A percentile compares a stretch with the other conserved stretches of the same genome.
These are phyloP conservation scores for Heliocidaris erythrogramma DNA, from an alignment of 35 echinoderm and acorn worm species.

Conservation along the genomic window DNA sequence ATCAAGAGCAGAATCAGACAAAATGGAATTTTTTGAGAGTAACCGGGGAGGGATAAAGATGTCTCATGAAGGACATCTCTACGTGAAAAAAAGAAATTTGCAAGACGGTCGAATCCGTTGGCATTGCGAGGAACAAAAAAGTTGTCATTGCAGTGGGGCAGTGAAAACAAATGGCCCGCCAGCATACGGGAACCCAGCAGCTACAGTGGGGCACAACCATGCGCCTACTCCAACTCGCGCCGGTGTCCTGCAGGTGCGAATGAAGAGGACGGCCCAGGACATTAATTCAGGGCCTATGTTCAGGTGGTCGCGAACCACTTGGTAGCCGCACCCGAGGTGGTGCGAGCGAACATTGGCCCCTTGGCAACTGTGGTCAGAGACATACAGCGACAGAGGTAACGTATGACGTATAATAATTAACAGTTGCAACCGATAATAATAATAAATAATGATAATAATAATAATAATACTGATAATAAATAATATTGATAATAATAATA, in stretches of 20 bases:
- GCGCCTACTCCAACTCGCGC: neutral
- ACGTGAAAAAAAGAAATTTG: neutral
- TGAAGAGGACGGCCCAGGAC: neutral
- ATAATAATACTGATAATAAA: too few relatives aligned
- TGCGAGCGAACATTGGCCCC: neutral
- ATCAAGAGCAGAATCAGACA: neutral
- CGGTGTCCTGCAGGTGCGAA: neutral
- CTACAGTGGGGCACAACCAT: neutral
- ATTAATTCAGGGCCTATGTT: neutral
- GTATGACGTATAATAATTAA: neutral
- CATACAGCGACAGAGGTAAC: slow-evolving; percentile 2
- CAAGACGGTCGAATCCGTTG: neutral
- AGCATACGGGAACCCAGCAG: neutral
- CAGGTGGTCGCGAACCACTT: neutral
- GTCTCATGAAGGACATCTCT: neutral
- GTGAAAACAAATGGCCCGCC: neutral
- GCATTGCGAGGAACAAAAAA: neutral
- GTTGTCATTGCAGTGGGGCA: neutral
- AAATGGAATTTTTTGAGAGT: neutral
- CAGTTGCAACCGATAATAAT: too few relatives aligned
- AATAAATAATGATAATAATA: too few relatives aligned
- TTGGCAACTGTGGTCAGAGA: neutral
- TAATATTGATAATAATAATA: too few relatives aligned
- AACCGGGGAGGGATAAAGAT: neutral
- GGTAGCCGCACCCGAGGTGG: neutral